Conservation (phyloP, 2,888 invertebrate genomes). For the Drosophila neotestacea region DNA sequence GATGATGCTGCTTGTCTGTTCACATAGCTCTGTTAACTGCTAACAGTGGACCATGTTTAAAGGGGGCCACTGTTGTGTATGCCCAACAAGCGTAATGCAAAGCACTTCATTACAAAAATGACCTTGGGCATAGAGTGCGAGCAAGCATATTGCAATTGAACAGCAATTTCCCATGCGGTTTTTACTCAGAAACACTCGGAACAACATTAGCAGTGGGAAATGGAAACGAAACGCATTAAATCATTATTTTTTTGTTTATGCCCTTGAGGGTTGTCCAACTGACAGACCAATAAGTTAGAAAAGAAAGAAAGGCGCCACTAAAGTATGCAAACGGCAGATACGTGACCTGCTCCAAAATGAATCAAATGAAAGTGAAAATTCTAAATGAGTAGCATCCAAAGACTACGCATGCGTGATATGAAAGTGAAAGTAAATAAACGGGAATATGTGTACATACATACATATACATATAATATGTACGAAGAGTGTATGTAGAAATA, state of each 20-base stretch:
- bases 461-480: neutral
- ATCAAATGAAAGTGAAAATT: constrained; percentile 23
- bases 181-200: constrained; percentile 20
- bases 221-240: constrained; percentile 28
- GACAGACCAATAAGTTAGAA: neutral
- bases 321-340: constrained; percentile 39
- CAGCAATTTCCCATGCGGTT: constrained; percentile 31
- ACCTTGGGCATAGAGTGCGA: constrained; percentile 35
- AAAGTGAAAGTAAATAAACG: constrained; percentile 70
- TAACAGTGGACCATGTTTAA: constrained; percentile 31
- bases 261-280: constrained; percentile 2
- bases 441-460: constrained; percentile 13
- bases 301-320: constrained; percentile 23
- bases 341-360: constrained; percentile 37
- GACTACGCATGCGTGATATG: constrained; percentile 62
- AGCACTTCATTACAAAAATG: constrained; percentile 42
- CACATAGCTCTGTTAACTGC: constrained; percentile 54
- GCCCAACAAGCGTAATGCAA: constrained; percentile 46
- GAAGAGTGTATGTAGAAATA: neutral
- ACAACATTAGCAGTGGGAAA: constrained; percentile 35
- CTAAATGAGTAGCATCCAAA: constrained; percentile 7
- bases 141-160: constrained; percentile 42
- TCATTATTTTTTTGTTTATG: neutral
- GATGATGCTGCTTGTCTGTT: constrained; percentile 34
- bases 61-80: constrained; percentile 17